These are phyloP conservation scores for Tortrix viridana DNA, from an alignment of 2,888 invertebrate genomes.

Conservation along the genomic window DNA sequence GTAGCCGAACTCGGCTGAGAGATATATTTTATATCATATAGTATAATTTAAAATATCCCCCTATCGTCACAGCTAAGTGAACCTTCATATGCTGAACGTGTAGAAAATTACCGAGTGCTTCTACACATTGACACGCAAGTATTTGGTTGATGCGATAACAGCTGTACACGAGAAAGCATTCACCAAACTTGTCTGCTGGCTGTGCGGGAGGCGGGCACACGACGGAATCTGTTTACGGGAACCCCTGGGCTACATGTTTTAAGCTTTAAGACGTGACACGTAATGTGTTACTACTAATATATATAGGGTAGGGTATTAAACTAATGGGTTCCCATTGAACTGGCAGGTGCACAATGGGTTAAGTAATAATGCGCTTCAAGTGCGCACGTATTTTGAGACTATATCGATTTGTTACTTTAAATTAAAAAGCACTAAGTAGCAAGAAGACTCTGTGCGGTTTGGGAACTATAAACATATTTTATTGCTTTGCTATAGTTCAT, in stretches of 20 bases:
- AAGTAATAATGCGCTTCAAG: not conserved
- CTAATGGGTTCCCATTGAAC: slow-evolving; percentile 25
- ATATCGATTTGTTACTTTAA: no score
- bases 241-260: slow-evolving; percentile 59
- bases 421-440: no score
- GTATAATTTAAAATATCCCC: not conserved
- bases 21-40: no score
- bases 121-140: slow-evolving; percentile 44
- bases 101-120: slow-evolving; percentile 39
- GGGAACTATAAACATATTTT: no score
- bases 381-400: not conserved
- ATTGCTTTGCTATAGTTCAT: no score
- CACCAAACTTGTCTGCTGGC: slow-evolving; percentile 64
- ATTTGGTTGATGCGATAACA: slow-evolving; percentile 69
- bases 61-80: slow-evolving; percentile 4
- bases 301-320: slow-evolving; percentile 39
- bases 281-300: slow-evolving; percentile 46
- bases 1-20: no score
- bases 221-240: slow-evolving; percentile 69
- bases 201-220: slow-evolving; percentile 54
- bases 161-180: slow-evolving; percentile 75
- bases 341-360: slow-evolving; percentile 15
- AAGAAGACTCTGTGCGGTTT: no score
- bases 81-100: slow-evolving; percentile 7
- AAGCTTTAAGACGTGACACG: slow-evolving; percentile 63